Percentiles rank a stretch among this genome's conserved stretches.
Conservation (phyloP, 2,888 invertebrate species). For the Dilophus febrilis region DNA sequence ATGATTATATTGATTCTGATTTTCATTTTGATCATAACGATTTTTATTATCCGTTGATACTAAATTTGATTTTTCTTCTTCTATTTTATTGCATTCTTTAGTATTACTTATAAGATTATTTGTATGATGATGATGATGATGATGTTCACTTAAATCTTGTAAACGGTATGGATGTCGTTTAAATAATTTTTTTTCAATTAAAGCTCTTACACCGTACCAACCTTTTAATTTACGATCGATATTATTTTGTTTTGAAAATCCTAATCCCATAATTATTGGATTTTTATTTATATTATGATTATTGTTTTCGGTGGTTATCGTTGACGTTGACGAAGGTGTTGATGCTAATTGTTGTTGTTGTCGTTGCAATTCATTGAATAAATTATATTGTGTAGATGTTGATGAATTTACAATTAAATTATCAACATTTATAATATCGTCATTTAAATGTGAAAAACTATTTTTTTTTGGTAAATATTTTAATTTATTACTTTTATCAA, state of each 20-base stretch:
- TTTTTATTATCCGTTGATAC: too few relatives aligned
- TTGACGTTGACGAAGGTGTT: too few relatives aligned
- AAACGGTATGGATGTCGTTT: conserved; percentile 11
- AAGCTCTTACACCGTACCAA: conserved; percentile 28
- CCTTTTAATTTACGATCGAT: conserved; percentile 26
- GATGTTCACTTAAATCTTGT: conserved; percentile 10
- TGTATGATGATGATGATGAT: background rate
- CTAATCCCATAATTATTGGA: conserved; percentile 22
- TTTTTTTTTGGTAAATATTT: too few relatives aligned
- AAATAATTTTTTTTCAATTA: conserved; percentile 28
- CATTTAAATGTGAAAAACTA: conserved; percentile 25
- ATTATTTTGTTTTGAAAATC: conserved; percentile 29
- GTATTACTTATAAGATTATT: too few relatives aligned
- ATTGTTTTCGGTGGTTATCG: too few relatives aligned
- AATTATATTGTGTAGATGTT: conserved; percentile 13
- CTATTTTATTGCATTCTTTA: too few relatives aligned
- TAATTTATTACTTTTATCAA: conserved; percentile 20
- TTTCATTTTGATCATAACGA: too few relatives aligned
- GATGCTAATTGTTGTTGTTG: conserved; percentile 4
- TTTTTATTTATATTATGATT: background rate
- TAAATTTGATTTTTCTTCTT: conserved; percentile 27
- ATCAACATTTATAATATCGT: conserved; percentile 28
- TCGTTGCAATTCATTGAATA: conserved; percentile 2
- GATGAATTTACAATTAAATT: conserved; percentile 20
- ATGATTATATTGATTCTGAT: background rate